Percentiles rank a stretch among this genome's conserved stretches.
Conservation (phyloP, 1,140 invertebrate genomes). For the Argopecten irradians region DNA sequence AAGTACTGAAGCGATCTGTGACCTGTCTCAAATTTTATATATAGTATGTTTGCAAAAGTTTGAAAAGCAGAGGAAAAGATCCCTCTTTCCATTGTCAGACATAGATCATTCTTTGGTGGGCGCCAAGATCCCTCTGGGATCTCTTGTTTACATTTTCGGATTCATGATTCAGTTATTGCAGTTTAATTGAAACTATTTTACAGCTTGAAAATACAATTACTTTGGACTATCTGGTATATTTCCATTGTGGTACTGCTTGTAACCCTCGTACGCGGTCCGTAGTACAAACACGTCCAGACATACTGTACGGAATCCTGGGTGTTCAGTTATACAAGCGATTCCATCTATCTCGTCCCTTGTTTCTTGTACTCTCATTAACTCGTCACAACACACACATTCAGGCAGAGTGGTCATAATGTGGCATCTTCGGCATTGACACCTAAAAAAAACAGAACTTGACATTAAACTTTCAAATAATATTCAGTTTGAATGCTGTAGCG, state of each 20-base stretch:
- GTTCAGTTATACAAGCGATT: not conserved
- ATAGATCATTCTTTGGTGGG: too few species aligned
- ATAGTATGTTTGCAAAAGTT: too few species aligned
- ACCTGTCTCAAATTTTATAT: too few species aligned
- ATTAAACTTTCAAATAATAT: too few species aligned
- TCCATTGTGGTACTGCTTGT: slow-evolving; percentile 26
- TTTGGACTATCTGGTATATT: not conserved
- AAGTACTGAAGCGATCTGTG: too few species aligned
- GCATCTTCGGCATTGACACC: slow-evolving; percentile 19
- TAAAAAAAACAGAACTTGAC: not conserved
- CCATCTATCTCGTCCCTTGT: not conserved
- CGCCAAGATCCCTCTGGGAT: too few species aligned
- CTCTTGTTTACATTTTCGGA: not conserved
- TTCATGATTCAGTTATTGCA: not conserved
- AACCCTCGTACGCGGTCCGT: not conserved
- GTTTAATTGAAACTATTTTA: not conserved
- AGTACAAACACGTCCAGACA: not conserved
- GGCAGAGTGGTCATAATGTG: not conserved
- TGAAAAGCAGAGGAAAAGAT: too few species aligned
- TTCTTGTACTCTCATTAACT: not conserved
- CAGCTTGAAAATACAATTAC: not conserved
- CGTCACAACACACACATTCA: slow-evolving; percentile 19
- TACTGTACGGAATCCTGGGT: slow-evolving; percentile 4
- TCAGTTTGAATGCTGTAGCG: too few species aligned
- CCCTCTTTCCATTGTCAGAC: too few species aligned